These are phyloP conservation scores for Oncopodura yosiiana DNA, from an alignment of 1,140 invertebrate genomes.

Conservation along the genomic window DNA sequence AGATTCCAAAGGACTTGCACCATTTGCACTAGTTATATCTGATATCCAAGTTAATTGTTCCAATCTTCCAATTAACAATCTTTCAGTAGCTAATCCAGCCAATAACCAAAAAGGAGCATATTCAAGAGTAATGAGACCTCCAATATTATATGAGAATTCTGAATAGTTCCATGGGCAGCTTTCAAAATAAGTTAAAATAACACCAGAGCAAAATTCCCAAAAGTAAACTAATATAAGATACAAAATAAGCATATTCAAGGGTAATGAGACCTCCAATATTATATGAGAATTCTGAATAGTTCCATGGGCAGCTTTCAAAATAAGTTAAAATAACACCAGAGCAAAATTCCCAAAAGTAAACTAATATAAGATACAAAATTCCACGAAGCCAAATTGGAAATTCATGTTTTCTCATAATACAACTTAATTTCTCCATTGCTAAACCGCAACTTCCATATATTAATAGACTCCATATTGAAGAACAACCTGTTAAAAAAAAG, in stretches of 20 bases:
- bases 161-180: no score
- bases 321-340: constrained; percentile 43
- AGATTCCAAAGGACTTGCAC: no score
- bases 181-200: constrained; percentile 4
- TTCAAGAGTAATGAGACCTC: constrained; percentile 47
- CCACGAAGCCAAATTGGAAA: constrained; percentile 41
- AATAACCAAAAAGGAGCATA: constrained; percentile 47
- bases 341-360: constrained; percentile 47
- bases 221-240: background rate
- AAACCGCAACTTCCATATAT: constrained; percentile 45
- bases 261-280: background rate
- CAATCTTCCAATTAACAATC: constrained; percentile 40
- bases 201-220: background rate
- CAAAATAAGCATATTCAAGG: background rate
- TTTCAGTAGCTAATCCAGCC: constrained; percentile 40
- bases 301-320: constrained; percentile 48
- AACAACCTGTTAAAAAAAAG: constrained; percentile 36
- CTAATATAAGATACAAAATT: constrained; percentile 44
- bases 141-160: constrained; percentile 43
- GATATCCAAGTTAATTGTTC: constrained; percentile 38
- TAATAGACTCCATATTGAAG: constrained; percentile 45
- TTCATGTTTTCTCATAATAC: constrained; percentile 35
- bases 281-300: constrained; percentile 40
- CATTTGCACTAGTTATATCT: no score
- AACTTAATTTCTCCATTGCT: constrained; percentile 42